Conservation (phyloP, 2,113 vertebrate genomes). For the Todiramphus saurophagus region DNA sequence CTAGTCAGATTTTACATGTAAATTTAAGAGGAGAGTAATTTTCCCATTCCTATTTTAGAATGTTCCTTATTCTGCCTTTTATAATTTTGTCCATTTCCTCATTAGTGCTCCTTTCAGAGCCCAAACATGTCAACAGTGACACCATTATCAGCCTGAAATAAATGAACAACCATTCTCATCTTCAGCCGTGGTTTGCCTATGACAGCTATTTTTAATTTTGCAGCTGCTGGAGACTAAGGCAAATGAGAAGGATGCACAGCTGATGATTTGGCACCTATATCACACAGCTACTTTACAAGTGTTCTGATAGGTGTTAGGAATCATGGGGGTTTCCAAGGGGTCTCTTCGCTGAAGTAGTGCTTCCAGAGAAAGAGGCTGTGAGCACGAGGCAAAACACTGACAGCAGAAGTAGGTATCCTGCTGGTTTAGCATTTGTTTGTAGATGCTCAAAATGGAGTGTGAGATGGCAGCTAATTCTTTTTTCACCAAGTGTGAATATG, state of each 20-base stretch:
- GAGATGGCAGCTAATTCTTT: background rate
- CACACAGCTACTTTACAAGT: background rate
- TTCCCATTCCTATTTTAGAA: slow-evolving; percentile 44
- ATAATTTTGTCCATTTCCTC: slow-evolving; percentile 45
- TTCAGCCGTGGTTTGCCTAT: background rate
- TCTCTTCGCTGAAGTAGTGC: background rate
- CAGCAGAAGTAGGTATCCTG: background rate
- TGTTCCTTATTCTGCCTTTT: slow-evolving; percentile 7
- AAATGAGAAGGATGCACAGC: background rate
- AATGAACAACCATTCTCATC: background rate
- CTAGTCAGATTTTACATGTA: slow-evolving; percentile 45
- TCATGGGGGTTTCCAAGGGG: background rate
- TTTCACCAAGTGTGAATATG: background rate
- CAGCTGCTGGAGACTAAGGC: background rate
- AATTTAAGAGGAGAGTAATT: background rate
- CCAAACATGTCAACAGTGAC: slow-evolving; percentile 41
- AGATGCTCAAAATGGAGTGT: background rate
- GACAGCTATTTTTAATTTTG: slow-evolving; percentile 43
- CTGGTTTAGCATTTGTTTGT: slow-evolving; percentile 19
- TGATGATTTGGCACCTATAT: background rate
- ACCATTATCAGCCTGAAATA: slow-evolving; percentile 27
- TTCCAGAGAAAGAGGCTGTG: background rate
- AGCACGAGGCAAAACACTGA: background rate
- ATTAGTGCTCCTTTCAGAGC: slow-evolving; percentile 46
- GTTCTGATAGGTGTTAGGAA: slow-evolving; percentile 7